Conservation (phyloP, 2,888 invertebrate genomes). For the Athetis lepigone region DNA sequence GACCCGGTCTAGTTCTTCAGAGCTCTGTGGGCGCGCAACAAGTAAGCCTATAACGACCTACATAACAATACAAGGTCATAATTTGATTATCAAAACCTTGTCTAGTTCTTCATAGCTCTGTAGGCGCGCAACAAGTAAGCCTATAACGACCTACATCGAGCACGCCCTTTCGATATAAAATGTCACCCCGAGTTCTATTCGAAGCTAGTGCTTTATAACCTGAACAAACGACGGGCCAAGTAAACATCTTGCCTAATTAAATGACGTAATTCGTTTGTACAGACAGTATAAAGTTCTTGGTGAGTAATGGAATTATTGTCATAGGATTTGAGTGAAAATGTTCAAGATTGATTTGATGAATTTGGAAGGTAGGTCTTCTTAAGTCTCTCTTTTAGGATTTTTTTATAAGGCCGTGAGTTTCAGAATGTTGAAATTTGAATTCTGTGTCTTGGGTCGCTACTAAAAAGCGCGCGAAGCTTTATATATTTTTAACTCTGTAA, state of each 20-base stretch:
- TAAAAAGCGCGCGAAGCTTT: too few species aligned
- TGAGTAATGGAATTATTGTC: slow-evolving; percentile 26
- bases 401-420: too few species aligned
- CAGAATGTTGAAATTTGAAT: too few species aligned
- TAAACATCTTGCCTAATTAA: slow-evolving; percentile 61
- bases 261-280: slow-evolving; percentile 46
- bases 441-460: too few species aligned
- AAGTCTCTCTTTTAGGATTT: too few species aligned
- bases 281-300: slow-evolving; percentile 27
- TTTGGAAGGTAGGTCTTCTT: background rate
- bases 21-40: too few species aligned
- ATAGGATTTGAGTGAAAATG: slow-evolving; percentile 29
- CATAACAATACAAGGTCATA: background rate
- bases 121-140: slow-evolving; percentile 60
- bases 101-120: slow-evolving; percentile 29
- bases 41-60: too few species aligned
- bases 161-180: slow-evolving; percentile 69
- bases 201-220: slow-evolving; percentile 47
- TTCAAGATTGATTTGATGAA: slow-evolving; percentile 17
- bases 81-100: slow-evolving; percentile 5
- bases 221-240: slow-evolving; percentile 41
- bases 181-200: slow-evolving; percentile 55
- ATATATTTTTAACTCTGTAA: too few species aligned
- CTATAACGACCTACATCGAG: slow-evolving; percentile 67
- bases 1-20: too few species aligned